Evolutionary conservation across 2,797 vertebrate species (phyloP), one percentile per base, ranked within the genome.

Genomic region (Sebastes taczanowskii): DNA sequence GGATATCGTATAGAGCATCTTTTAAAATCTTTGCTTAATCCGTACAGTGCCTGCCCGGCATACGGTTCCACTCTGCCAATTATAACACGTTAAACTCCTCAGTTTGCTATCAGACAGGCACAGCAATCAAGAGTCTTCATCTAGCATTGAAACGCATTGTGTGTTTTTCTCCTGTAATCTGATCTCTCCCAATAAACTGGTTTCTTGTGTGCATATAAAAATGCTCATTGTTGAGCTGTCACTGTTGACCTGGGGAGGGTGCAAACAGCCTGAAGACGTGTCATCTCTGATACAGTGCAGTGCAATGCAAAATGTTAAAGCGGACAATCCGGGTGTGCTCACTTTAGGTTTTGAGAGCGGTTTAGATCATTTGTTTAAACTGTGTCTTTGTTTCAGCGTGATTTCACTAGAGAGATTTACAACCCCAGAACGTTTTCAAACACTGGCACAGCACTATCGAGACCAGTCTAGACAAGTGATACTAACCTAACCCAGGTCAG

Each of bases 61-160:
- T 49, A 20, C 0, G 16, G 3, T 0, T 34, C 42, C 42, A 46
- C 42, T 46, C 42, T 46, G 42, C 0, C 0, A 20, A 49, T 20
- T 49, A 49, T 49, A 49, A 49, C 3, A 20, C 16, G 0, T 49
- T 18, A 20, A 49, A 49, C 42, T 49, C 42, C 42, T 46, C 42
- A 0, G 42, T 46, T 49, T 49, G 42, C 42, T 49, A 49, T 49
- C 42, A 49, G 42, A 49, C 16, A 46, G 16, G 16, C 16, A 46
- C 42, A 0, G 0, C 18, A 20, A 49, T 49, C 42, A 20, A 49
- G 42, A 49, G 42, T 7, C 42, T 49, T 49, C 42, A 49, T 49
- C 7, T 49, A 20, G 18, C 42, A 49, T 49, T 4, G 16, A 49
- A 49, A 49, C 7, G 0, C 42, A 49, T 8, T 49, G 42, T 49